Evolutionary conservation across 2,113 vertebrate species (phyloP).

Genomic region (Solea senegalensis): DNA sequence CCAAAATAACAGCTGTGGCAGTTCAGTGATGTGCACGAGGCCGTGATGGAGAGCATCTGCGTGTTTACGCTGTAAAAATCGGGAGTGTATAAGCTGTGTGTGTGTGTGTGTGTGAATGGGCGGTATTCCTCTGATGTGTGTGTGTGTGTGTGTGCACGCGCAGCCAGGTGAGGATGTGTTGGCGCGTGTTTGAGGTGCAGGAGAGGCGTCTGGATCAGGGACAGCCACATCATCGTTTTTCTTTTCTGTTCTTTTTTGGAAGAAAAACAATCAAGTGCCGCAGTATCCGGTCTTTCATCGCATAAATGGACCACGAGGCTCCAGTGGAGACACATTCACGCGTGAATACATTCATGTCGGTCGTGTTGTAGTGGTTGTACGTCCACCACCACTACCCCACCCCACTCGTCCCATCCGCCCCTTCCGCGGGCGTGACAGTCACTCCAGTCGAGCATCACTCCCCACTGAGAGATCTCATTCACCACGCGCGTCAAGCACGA

Average conservation of each 20-base stretch:
- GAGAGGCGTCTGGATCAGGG: constrained; percentile 57
- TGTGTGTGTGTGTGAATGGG: constrained; percentile 24
- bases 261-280: constrained; percentile 10
- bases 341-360: constrained; percentile 23
- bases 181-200: constrained; percentile 53
- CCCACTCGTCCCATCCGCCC: background rate
- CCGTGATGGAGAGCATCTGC: constrained; percentile 59
- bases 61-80: constrained; percentile 32
- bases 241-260: background rate
- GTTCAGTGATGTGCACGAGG: constrained; percentile 26
- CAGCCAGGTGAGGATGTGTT: constrained; percentile 68
- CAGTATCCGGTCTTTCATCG: constrained; percentile 21
- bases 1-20: constrained; percentile 30
- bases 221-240: constrained; percentile 6
- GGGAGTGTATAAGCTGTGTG: background rate
- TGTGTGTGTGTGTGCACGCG: constrained; percentile 29
- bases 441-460: constrained; percentile 39
- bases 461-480: constrained; percentile 23
- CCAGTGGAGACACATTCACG: constrained; percentile 25
- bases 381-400: background rate
- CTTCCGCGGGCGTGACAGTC: constrained; percentile 63
- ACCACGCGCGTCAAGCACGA: constrained; percentile 7
- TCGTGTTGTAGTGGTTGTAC: constrained; percentile 2
- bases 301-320: background rate
- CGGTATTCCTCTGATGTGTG: constrained; percentile 21